A percentile compares a stretch with the other conserved stretches of the same genome.
These are phyloP conservation scores for Amphipyra berbera DNA, from an alignment of 2,888 invertebrate genomes.

Conservation along the genomic window DNA sequence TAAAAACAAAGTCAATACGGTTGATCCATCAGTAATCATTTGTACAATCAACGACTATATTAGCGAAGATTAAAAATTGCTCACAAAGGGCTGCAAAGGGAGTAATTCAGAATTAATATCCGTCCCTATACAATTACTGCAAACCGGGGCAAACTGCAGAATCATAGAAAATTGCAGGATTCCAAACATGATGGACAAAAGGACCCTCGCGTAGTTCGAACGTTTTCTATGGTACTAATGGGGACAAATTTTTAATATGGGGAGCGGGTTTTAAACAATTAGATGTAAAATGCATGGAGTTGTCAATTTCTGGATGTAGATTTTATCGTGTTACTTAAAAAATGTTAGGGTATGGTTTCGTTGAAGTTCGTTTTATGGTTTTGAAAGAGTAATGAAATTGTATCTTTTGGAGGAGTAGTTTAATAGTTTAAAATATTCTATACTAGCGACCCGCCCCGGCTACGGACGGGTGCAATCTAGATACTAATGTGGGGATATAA, in stretches of 20 bases:
- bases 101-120: slow-evolving; percentile 82
- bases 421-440: too few species aligned
- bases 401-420: too few species aligned
- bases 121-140: slow-evolving; percentile 78
- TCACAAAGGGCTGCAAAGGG: slow-evolving; percentile 78
- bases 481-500: too few species aligned
- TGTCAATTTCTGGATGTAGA: slow-evolving; percentile 28
- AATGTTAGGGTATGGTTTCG: neutral
- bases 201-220: slow-evolving; percentile 73
- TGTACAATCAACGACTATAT: slow-evolving; percentile 69
- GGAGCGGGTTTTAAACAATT: slow-evolving; percentile 81
- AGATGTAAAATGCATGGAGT: slow-evolving; percentile 50
- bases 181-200: slow-evolving; percentile 80
- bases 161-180: slow-evolving; percentile 87
- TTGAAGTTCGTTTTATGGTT: too few species aligned
- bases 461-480: too few species aligned
- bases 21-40: slow-evolving; percentile 52
- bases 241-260: slow-evolving; percentile 86
- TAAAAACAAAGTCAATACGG: slow-evolving; percentile 40
- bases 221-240: slow-evolving; percentile 75
- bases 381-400: too few species aligned
- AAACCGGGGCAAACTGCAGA: slow-evolving; percentile 82
- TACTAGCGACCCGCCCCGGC: too few species aligned
- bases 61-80: slow-evolving; percentile 81
- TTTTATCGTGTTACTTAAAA: slow-evolving; percentile 21